Evolutionary conservation across 2,797 vertebrate species (phyloP).

Genomic region (Pangasius mekongensis): DNA sequence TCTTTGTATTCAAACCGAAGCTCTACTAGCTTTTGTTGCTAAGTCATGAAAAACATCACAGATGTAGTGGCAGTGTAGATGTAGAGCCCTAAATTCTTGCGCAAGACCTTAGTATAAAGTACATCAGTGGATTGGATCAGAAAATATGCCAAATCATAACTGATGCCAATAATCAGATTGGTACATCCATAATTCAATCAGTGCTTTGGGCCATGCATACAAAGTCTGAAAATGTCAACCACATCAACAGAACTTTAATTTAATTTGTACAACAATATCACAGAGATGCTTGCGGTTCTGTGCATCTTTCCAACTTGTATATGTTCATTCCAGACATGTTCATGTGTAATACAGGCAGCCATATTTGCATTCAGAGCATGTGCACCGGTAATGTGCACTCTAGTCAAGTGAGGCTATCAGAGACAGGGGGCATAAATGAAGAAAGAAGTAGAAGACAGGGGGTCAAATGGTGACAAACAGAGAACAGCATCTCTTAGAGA

Average conservation of each 20-base stretch:
- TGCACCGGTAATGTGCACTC: not conserved
- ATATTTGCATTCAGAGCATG: not conserved
- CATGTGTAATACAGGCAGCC: not conserved
- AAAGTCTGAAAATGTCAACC: not conserved
- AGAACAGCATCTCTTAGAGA: not conserved
- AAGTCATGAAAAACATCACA: not conserved
- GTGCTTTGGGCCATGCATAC: not conserved
- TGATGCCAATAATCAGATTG: not conserved
- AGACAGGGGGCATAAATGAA: slow-evolving; percentile 7
- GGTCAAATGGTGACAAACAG: slow-evolving; percentile 5
- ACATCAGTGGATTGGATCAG: not conserved
- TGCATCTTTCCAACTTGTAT: not conserved
- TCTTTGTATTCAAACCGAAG: not conserved
- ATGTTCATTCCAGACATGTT: not conserved
- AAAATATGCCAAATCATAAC: not conserved
- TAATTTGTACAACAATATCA: not conserved
- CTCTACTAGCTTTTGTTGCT: not conserved
- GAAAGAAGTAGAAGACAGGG: not conserved
- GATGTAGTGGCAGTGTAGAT: not conserved
- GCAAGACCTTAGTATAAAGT: not conserved
- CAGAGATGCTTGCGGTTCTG: not conserved
- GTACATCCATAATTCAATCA: not conserved
- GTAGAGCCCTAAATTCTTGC: not conserved
- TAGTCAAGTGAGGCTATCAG: not conserved
- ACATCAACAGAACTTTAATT: not conserved